These are phyloP conservation scores for Diorhabda sublineata DNA, from an alignment of 1,140 invertebrate species.

Conservation along the genomic window DNA sequence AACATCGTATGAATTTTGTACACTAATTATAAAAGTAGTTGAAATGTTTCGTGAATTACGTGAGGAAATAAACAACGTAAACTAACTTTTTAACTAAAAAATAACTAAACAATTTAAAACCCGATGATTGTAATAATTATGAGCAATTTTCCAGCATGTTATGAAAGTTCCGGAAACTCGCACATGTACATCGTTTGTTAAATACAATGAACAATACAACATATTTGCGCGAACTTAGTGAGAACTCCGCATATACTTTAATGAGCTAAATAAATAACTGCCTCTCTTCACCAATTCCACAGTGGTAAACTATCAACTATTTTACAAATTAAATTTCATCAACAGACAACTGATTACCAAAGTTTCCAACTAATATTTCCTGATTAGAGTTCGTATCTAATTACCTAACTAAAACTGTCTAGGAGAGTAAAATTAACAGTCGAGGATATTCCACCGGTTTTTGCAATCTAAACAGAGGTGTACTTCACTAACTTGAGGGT, in stretches of 20 bases:
- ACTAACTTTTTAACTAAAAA: no score
- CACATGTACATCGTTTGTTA: no score
- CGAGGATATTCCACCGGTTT: neutral
- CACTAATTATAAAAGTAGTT: no score
- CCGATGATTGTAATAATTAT: no score
- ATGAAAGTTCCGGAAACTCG: no score
- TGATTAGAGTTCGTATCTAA: neutral
- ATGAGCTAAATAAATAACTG: constrained; percentile 1
- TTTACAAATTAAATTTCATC: neutral
- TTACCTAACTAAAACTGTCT: neutral
- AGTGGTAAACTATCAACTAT: constrained; percentile 2
- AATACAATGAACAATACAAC: no score
- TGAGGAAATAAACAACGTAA: no score
- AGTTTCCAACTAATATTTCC: neutral
- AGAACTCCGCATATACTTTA: neutral
- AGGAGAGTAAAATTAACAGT: neutral
- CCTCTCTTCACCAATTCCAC: neutral
- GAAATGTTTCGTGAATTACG: no score
- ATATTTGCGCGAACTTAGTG: no score
- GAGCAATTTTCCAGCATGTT: no score
- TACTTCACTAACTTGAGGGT: neutral
- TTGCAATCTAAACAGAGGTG: neutral
- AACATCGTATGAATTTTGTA: no score
- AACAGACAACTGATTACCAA: neutral
- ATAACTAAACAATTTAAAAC: no score